phyloP scores from a whole-genome alignment of 2,888 invertebrate species.

The Callosobruchus maculatus region DNA sequence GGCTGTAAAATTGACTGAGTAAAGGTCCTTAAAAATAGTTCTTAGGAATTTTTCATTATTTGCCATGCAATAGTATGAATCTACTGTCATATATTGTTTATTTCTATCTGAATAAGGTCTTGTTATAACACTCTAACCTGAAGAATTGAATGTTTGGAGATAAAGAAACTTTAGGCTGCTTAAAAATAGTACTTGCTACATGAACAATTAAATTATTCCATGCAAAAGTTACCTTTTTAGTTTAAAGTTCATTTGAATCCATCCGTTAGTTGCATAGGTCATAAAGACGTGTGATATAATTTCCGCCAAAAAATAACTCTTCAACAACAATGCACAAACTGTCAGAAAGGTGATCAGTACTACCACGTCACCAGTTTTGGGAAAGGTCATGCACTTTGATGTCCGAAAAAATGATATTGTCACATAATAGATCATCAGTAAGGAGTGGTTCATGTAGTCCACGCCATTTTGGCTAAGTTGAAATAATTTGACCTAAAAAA shows the following conservation, averaged over 20 bases:
- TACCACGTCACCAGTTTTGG: neutral
- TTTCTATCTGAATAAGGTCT: conserved; percentile 1
- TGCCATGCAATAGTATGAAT: conserved; percentile 7
- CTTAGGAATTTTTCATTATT: conserved; percentile 6
- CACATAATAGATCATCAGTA: neutral
- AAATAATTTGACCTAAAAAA: neutral
- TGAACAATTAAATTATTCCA: no score
- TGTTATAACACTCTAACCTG: no score
- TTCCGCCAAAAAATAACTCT: conserved; percentile 7
- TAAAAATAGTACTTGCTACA: no score
- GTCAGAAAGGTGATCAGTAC: neutral
- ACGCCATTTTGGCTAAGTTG: neutral
- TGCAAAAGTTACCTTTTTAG: neutral
- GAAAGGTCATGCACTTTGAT: neutral
- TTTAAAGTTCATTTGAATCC: neutral
- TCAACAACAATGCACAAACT: conserved; percentile 5
- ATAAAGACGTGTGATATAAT: conserved; percentile 4
- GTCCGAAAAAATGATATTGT: neutral
- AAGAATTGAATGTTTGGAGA: no score
- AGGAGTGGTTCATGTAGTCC: neutral
- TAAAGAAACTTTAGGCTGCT: no score
- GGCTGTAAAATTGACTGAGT: no score
- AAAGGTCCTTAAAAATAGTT: no score
- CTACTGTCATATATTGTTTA: conserved; percentile 4
- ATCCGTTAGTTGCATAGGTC: neutral